Conservation (phyloP, 2,888 invertebrate species). For the Macaria liturata region DNA sequence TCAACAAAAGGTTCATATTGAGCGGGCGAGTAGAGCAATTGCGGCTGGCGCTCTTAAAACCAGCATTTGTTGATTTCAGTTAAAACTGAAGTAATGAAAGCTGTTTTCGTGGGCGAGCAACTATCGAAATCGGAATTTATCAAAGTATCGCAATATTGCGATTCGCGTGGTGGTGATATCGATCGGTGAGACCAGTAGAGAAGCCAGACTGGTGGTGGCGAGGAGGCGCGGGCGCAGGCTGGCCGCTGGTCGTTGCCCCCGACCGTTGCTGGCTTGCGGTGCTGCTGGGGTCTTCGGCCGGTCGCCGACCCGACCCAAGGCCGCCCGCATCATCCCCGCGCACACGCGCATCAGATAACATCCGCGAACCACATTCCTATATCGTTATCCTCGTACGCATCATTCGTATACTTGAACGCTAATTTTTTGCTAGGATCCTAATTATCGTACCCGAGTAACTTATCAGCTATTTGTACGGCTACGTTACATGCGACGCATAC, state of each 20-base stretch:
- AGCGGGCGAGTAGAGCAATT: no score
- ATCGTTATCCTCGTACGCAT: constrained; percentile 46
- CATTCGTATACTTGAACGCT: constrained; percentile 4
- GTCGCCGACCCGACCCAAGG: constrained; percentile 81
- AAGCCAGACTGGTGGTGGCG: constrained; percentile 53
- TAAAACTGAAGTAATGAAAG: background rate
- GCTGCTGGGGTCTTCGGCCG: constrained; percentile 81
- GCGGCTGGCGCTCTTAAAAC: no score
- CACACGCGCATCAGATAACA: constrained; percentile 66
- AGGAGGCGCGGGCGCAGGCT: constrained; percentile 58
- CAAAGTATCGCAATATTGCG: constrained; percentile 27
- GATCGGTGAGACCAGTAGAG: constrained; percentile 34
- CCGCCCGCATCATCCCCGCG: constrained; percentile 80
- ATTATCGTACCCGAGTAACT: background rate
- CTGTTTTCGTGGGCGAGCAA: background rate
- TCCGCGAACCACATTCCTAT: constrained; percentile 53
- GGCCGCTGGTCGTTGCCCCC: constrained; percentile 79
- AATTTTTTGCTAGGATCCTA: constrained; percentile 7
- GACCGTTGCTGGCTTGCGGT: constrained; percentile 80
- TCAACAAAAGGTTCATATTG: background rate
- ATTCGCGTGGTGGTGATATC: constrained; percentile 17
- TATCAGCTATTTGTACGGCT: constrained; percentile 9
- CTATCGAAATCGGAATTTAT: constrained; percentile 8
- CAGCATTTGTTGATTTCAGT: background rate
- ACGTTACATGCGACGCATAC: constrained; percentile 10